Percentiles rank a stretch among this genome's conserved stretches.
These are phyloP conservation scores for Stramonita haemastoma DNA, from an alignment of 2,888 invertebrate genomes.

Conservation along the genomic window DNA sequence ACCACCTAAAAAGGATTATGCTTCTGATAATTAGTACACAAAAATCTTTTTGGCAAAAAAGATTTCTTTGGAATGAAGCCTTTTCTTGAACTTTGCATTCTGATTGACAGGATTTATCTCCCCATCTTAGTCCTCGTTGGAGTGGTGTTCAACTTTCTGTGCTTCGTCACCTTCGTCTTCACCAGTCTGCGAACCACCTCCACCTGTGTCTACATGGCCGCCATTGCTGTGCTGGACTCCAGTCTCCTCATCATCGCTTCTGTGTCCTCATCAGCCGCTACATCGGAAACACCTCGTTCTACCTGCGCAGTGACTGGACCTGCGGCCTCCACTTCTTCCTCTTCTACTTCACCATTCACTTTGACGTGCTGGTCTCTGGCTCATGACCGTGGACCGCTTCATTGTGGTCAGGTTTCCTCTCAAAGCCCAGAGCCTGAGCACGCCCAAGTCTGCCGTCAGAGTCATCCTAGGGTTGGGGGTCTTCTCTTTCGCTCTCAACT, in stretches of 20 bases:
- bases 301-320: constrained; percentile 38
- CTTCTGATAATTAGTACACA: too few species aligned
- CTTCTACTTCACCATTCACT: constrained; percentile 49
- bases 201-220: constrained; percentile 49
- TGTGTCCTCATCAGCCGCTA: constrained; percentile 37
- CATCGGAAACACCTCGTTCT: constrained; percentile 31
- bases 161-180: constrained; percentile 34
- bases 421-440: constrained; percentile 32
- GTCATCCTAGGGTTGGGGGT: constrained; percentile 28
- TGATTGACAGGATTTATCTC: constrained; percentile 30
- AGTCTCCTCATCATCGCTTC: constrained; percentile 41
- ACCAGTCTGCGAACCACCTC: constrained; percentile 42
- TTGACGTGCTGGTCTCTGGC: constrained; percentile 47
- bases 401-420: constrained; percentile 48
- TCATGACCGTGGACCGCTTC: constrained; percentile 51
- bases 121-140: constrained; percentile 5
- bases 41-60: too few species aligned
- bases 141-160: constrained; percentile 33
- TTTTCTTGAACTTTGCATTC: not conserved
- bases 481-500: constrained; percentile 43
- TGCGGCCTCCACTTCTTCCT: constrained; percentile 45
- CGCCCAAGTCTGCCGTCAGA: constrained; percentile 37
- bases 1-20: too few species aligned
- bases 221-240: constrained; percentile 45
- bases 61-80: too few species aligned